phyloP scores from a whole-genome alignment of 2,113 vertebrate genomes.

The Pristiophorus japonicus region DNA sequence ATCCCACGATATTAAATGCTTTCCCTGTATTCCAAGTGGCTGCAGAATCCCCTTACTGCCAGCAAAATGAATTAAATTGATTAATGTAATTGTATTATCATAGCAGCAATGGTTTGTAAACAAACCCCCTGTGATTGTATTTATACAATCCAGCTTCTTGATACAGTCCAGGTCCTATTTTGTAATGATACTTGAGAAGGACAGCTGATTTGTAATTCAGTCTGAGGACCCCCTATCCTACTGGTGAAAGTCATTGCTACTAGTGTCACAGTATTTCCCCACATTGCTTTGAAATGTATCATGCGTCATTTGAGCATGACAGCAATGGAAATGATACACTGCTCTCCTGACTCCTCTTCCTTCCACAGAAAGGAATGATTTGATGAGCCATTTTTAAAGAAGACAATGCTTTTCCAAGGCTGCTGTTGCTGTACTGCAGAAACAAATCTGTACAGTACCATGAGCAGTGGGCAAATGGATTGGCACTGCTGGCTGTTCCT shows the following conservation, averaged over 20 bases:
- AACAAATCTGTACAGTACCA: too few species aligned
- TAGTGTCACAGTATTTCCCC: neutral
- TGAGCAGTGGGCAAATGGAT: too few species aligned
- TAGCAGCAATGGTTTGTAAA: neutral
- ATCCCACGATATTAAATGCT: neutral
- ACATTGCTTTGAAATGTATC: neutral
- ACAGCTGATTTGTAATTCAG: neutral
- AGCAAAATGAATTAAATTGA: neutral
- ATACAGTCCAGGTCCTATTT: neutral
- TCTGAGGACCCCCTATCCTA: neutral
- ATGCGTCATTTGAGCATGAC: neutral
- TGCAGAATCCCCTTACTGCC: neutral
- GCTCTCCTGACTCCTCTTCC: neutral
- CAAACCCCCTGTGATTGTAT: neutral
- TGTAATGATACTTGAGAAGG: neutral
- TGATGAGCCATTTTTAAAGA: neutral
- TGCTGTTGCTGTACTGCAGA: too few species aligned
- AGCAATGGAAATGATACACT: neutral
- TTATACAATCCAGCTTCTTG: neutral
- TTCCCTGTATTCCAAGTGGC: neutral
- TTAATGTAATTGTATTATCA: neutral
- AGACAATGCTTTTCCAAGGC: neutral
- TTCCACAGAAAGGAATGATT: neutral
- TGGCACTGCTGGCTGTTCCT: too few species aligned
- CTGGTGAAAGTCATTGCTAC: neutral